Base-by-base conservation (phyloP, 2,113 vertebrate genomes). In the Triplophysa rosa region DNA sequence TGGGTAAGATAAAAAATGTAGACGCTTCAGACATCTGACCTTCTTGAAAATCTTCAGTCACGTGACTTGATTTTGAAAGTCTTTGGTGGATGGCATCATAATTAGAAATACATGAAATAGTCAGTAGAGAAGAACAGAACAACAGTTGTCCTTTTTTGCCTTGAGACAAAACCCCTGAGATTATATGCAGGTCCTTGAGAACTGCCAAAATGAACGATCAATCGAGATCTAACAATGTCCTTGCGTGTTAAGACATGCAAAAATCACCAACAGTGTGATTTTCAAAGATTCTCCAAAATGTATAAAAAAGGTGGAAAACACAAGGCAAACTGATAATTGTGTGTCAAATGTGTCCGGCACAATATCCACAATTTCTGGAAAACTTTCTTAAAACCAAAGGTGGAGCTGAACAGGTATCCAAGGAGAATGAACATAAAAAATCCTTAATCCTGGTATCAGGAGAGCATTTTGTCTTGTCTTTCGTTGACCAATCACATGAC, bases 101-200 rank as follows among this genome's bases (percentile, higher is more conserved):
- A 16, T 52, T 19, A 42, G 16, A 11, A 21, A 37, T 7, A 37
- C 33, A 7, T 21, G 17, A 42, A 49, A 21, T 21, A n/a, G 45
- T 7, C 59, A n/a, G 59, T 19, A 67, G 37, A 78, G 19, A 37
- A 17, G 26, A 23, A 52, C 40, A 16, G 2, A 10, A 68, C 6
- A 87, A 54, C 77, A 72, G 37, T 78, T 33, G 79, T 62, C 58
- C 42, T 82, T 79, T 49, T 47, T 47, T 85, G 79, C 76, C 83
- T 82, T 49, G 49, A 77, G 77, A 63, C 72, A 87, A 86, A 77
- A 90, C 88, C 89, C 92, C 92, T 94, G 91, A 93, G 92, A 91
- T 89, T 82, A 86, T 78, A 73, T 42, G 56, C 78, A 87, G 56
- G 52, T 88, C 86, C 82, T 26, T 26, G 65, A 37, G 84, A 83